A percentile compares a stretch with the other conserved stretches of the same genome.
phyloP scores from a whole-genome alignment of 2,797 vertebrate genomes.

The Neosalanx taihuensis region DNA sequence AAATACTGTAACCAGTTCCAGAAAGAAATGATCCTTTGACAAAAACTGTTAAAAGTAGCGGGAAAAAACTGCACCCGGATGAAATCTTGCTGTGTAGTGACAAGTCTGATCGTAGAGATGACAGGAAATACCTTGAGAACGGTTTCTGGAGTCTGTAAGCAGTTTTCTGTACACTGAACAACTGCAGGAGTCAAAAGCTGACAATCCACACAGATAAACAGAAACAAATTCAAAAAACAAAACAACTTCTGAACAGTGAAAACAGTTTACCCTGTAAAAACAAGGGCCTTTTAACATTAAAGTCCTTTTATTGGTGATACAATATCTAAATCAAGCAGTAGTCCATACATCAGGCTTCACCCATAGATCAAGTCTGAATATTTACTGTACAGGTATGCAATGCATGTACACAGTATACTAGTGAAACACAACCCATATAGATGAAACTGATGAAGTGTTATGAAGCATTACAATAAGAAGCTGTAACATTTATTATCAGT shows the following conservation, averaged over 20 bases:
- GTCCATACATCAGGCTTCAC: constrained; percentile 72
- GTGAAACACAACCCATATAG: constrained; percentile 80
- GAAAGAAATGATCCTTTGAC: constrained; percentile 66
- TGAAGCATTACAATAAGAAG: constrained; percentile 59
- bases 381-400: constrained; percentile 72
- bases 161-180: constrained; percentile 7
- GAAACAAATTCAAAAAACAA: constrained; percentile 49
- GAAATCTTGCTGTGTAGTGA: constrained; percentile 66
- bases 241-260: constrained; percentile 54
- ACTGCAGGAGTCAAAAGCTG: constrained; percentile 25
- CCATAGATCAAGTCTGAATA: constrained; percentile 77
- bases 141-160: constrained; percentile 9
- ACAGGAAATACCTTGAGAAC: background rate
- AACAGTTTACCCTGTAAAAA: constrained; percentile 57
- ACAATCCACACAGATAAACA: constrained; percentile 41
- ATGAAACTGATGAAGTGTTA: constrained; percentile 84
- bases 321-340: constrained; percentile 67
- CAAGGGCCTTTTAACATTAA: constrained; percentile 56
- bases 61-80: constrained; percentile 75
- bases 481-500: constrained; percentile 62
- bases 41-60: constrained; percentile 73
- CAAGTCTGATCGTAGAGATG: constrained; percentile 42
- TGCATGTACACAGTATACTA: constrained; percentile 73
- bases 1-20: constrained; percentile 70
- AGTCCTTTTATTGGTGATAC: constrained; percentile 64